Evolutionary conservation across 2,888 invertebrate species (phyloP), one percentile per base, ranked within the genome.

Genomic region (Apantesis nais): DNA sequence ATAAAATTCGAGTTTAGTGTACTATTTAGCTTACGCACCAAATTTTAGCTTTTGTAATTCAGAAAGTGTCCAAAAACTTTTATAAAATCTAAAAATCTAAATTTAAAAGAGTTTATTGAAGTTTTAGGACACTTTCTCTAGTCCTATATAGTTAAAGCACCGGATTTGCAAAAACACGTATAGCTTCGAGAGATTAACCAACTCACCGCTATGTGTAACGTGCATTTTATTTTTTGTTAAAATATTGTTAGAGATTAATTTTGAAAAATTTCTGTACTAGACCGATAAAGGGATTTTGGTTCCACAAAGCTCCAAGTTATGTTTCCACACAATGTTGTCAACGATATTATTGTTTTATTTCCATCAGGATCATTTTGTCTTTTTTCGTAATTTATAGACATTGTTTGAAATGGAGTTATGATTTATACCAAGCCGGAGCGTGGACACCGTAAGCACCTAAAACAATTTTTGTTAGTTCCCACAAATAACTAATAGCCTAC

Each of bases 381-480:
- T 83, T 75, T 78, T 65, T 80, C 79, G 85, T 87, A 87, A 90
- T 88, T 89, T 90, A 89, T 88, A 77, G 85, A 80, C 78, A 88
- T 88, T 88, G 88, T 88, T 88, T 79, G 77, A 78, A 79, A 80
- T 80, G 74, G 77, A 85, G 86, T 86, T 88, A 79, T 88, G 90
- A 90, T 90, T 89, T 91, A 89, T 89, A 84, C 80, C 82, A 76
- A 83, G 80, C 77, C 67, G 80, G 79, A 82, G 78, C 82, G 81
- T 81, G 82, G 85, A 64, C 34, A 39, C 37, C 55, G 63, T 39
- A 62, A 79, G 44, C 77, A 81, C 75, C 81, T 77, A 81, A 82
- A 84, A 80, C 80, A 85, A 86, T 88, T 86, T 85, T 79, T 65
- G 65, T 71, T 69, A 68, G 67, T 69, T 79, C 78, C 79, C 61